phyloP scores from a whole-genome alignment of 2,113 vertebrate species.

The Orthonyx spaldingii region DNA sequence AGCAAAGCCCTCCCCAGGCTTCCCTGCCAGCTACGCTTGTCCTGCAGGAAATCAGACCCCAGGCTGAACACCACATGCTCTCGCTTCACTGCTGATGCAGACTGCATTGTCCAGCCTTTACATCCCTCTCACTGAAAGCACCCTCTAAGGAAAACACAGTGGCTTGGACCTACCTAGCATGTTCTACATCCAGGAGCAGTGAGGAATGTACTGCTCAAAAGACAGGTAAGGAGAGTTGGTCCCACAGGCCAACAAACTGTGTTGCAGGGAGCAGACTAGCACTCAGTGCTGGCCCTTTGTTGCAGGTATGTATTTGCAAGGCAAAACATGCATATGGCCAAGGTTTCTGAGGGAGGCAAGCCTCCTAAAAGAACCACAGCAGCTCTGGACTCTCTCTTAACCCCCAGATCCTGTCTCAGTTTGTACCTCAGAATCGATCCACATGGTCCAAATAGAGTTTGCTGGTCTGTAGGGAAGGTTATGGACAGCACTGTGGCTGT shows the following conservation, averaged over 20 bases:
- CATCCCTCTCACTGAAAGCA: neutral
- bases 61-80: neutral
- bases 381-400: neutral
- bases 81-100: neutral
- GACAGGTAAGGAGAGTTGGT: neutral
- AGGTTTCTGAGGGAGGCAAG: neutral
- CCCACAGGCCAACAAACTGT: neutral
- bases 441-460: neutral
- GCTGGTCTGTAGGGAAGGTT: neutral
- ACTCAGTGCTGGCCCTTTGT: neutral
- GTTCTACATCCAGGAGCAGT: neutral
- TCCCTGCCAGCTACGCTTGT: neutral
- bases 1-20: neutral
- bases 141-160: neutral
- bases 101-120: neutral
- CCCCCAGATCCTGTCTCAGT: neutral
- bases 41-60: neutral
- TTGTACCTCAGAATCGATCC: neutral
- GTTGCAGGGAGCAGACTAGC: rapidly evolving
- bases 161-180: neutral
- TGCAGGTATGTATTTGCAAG: neutral
- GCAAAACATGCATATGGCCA: neutral
- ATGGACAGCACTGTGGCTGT: neutral
- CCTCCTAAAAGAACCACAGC: neutral
- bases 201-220: neutral